Base-by-base conservation (phyloP, 2,888 invertebrate species). In the Drosophila acutilabella region DNA sequence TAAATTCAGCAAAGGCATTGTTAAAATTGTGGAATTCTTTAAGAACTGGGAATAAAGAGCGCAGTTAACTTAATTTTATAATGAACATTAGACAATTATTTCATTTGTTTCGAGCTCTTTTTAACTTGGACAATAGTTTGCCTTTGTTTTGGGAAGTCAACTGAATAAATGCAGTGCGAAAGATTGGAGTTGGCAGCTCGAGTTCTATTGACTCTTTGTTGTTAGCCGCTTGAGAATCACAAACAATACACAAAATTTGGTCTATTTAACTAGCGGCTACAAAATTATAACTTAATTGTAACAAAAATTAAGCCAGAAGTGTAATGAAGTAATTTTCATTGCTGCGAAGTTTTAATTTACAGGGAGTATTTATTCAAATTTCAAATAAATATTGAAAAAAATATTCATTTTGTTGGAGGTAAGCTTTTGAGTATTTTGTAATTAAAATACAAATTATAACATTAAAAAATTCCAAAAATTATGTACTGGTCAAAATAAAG, bases 11-110 rank as follows among this genome's bases (percentile, higher is more conserved):
- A 50, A 59, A n/a, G 44, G 14, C 40, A 8, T 26, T 20, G 23
- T 18, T 36, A 41, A 33, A 53, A 71, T 71, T 71, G 50, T 45
- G 10, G 8, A 40, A 44, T 57, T 47, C 38, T 45, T 33, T 52
- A 45, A 5, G 8, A 0, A 52, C 26, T 26, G 41, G 1, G 23
- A 26, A 14, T 11, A 41, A 41, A 56, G 20, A 14, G 11, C 1
- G 5, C 2, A 44, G 33, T 18, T 33, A 4, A n/a, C 0, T 33
- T 36, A 3, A 26, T 50, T 14, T 4, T 18, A 53, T 42, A 40
- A 57, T 41, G 40, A 14, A 1, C 44, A 44, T 16, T 18, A 11
- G 5, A 7, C 8, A 36, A 30, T 38, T 23, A 30, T 23, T 26
- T 33, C 11, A 33, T 11, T 45, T 44, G 14, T 11, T 14, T 14